Conservation (phyloP, 2,113 vertebrate species). For the Sapayoa aenigma region DNA sequence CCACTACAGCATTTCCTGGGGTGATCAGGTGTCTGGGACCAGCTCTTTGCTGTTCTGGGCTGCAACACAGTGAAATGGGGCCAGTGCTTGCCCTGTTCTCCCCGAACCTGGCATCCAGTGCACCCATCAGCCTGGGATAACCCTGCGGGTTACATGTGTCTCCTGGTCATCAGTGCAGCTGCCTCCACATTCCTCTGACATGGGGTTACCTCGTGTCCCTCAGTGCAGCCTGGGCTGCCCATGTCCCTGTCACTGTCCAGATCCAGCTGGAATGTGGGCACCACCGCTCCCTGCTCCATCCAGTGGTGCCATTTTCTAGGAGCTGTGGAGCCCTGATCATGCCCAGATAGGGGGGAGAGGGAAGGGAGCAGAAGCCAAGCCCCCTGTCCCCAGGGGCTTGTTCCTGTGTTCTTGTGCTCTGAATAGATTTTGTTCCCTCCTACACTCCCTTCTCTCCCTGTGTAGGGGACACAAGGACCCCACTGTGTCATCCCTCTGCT, state of each 20-base stretch:
- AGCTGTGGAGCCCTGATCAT: neutral
- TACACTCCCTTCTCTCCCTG: neutral
- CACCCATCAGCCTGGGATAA: neutral
- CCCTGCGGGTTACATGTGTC: fast-evolving
- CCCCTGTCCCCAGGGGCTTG: neutral
- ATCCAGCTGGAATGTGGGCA: neutral
- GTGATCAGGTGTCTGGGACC: neutral
- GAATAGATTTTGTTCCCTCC: neutral
- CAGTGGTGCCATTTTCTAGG: neutral
- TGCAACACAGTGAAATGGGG: fast-evolving
- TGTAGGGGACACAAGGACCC: neutral
- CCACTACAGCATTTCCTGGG: neutral
- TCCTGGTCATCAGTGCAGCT: fast-evolving
- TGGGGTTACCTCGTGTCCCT: fast-evolving
- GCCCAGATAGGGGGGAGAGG: neutral
- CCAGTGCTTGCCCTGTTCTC: neutral
- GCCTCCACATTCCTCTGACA: neutral
- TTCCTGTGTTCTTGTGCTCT: neutral
- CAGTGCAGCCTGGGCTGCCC: fast-evolving
- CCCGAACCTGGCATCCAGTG: neutral
- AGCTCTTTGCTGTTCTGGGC: neutral
- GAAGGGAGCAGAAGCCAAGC: neutral
- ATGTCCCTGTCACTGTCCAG: neutral
- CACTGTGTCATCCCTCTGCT: neutral
- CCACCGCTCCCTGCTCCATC: neutral